Conservation (phyloP, 2,888 invertebrate species). For the Stictocephala bisonia region DNA sequence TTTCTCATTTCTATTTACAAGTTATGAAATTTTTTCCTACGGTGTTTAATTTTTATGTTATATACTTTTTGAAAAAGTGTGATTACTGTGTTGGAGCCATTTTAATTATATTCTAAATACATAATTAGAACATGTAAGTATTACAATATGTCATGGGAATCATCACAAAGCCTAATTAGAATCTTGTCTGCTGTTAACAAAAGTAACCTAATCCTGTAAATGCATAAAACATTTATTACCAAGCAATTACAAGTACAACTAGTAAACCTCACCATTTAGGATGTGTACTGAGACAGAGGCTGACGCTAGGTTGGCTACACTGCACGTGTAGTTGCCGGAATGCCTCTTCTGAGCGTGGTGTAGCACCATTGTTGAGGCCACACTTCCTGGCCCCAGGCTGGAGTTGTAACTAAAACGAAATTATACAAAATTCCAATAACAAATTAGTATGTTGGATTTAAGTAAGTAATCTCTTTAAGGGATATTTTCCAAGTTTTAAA, state of each 20-base stretch:
- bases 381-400: constrained; percentile 64
- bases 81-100: too few species aligned
- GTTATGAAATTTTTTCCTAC: background rate
- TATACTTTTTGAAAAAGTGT: background rate
- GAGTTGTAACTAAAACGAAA: constrained; percentile 66
- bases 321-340: constrained; percentile 73
- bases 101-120: too few species aligned
- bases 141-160: too few species aligned
- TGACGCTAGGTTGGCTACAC: constrained; percentile 67
- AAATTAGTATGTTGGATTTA: too few species aligned
- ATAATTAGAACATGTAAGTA: too few species aligned
- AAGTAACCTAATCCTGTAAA: background rate
- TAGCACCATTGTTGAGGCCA: constrained; percentile 68
- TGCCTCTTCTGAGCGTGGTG: constrained; percentile 69
- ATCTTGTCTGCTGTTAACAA: too few species aligned
- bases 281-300: constrained; percentile 72
- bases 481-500: too few species aligned
- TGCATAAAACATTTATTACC: background rate
- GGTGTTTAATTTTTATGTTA: background rate
- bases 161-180: too few species aligned
- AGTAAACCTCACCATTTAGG: constrained; percentile 67
- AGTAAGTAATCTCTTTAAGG: too few species aligned
- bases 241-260: background rate
- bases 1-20: background rate
- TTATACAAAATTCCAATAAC: too few species aligned